Conservation (phyloP, 2,113 vertebrate genomes). For the Gila orcuttii region DNA sequence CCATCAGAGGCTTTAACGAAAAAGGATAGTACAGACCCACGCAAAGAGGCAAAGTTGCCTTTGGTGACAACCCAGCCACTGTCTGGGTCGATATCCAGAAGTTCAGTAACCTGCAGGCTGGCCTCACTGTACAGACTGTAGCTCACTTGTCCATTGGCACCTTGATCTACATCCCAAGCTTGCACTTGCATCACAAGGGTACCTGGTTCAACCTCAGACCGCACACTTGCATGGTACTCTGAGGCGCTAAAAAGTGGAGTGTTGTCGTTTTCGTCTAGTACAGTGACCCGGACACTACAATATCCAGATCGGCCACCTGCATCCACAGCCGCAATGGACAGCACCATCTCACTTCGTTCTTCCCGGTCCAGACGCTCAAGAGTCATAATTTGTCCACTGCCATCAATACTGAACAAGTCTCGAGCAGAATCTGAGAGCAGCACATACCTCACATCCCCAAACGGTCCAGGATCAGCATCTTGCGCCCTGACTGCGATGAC, state of each 20-base stretch:
- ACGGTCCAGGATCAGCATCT: constrained; percentile 87
- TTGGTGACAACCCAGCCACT: constrained; percentile 98
- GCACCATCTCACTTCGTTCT: constrained; percentile 78
- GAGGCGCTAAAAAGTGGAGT: constrained; percentile 83
- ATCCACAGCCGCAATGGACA: constrained; percentile 87
- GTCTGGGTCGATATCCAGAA: constrained; percentile 94
- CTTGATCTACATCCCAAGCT: constrained; percentile 89
- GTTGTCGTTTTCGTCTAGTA: constrained; percentile 95
- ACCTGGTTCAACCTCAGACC: constrained; percentile 86
- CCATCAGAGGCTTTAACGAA: constrained; percentile 97
- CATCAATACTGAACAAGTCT: constrained; percentile 87
- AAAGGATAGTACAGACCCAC: constrained; percentile 90
- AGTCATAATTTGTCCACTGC: constrained; percentile 86
- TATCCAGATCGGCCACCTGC: constrained; percentile 86
- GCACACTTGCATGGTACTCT: constrained; percentile 91
- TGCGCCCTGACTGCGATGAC: constrained; percentile 87
- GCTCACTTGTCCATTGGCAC: constrained; percentile 86
- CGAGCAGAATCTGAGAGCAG: constrained; percentile 91
- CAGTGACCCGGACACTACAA: constrained; percentile 85
- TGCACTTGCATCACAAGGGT: constrained; percentile 91
- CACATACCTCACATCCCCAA: constrained; percentile 84
- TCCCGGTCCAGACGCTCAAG: constrained; percentile 91
- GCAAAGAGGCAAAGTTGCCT: constrained; percentile 87
- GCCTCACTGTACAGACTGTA: constrained; percentile 96
- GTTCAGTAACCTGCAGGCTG: constrained; percentile 85